Percentiles rank a stretch among this genome's conserved stretches.
Evolutionary conservation across 1,140 invertebrate genomes (phyloP).

Genomic region (Dolichoris vasculosae): DNA sequence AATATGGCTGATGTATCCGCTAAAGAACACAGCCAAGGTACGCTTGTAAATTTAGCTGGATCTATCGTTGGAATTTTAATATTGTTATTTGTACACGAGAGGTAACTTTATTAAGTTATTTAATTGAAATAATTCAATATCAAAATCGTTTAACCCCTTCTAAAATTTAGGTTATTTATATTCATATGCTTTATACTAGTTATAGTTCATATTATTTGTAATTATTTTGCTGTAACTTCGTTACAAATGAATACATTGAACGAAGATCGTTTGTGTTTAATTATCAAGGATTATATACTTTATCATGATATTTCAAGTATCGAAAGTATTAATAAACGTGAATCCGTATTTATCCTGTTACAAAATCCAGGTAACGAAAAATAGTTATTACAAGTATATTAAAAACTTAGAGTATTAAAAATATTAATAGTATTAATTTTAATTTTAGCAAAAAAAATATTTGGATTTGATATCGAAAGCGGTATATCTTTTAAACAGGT

Average conservation of each 20-base stretch:
- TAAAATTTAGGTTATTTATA: constrained; percentile 78
- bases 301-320: constrained; percentile 74
- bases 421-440: constrained; percentile 54
- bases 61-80: constrained; percentile 86
- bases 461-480: constrained; percentile 75
- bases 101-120: constrained; percentile 62
- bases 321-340: constrained; percentile 75
- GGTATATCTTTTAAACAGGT: constrained; percentile 75
- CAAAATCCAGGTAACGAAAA: constrained; percentile 68
- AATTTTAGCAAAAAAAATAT: constrained; percentile 72
- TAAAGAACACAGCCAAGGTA: constrained; percentile 98
- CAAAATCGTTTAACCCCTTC: neutral
- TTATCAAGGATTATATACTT: constrained; percentile 79
- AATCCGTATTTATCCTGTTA: constrained; percentile 77
- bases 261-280: constrained; percentile 81
- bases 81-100: constrained; percentile 80
- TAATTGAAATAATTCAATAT: constrained; percentile 25
- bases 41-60: constrained; percentile 91
- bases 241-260: constrained; percentile 87
- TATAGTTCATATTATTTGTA: constrained; percentile 87
- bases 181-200: constrained; percentile 83
- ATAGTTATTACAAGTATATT: constrained; percentile 38
- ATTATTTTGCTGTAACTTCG: constrained; percentile 88
- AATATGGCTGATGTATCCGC: constrained; percentile 96
- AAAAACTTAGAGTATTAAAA: neutral